Evolutionary conservation across 2,113 vertebrate genomes (phyloP).

Genomic region (Calypte anna): DNA sequence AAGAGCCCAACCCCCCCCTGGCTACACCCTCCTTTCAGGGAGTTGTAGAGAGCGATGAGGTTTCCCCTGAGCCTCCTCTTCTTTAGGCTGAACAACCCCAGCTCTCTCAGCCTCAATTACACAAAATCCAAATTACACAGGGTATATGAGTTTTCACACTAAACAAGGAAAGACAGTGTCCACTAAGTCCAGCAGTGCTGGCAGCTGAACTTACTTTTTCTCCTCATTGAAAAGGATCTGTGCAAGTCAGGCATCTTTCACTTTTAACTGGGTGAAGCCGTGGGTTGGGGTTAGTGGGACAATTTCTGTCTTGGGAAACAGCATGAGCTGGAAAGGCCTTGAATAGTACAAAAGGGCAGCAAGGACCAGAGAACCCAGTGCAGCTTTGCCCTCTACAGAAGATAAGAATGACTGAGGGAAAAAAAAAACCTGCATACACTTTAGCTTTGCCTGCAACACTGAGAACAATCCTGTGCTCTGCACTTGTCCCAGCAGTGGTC

Average conservation of each 20-base stretch:
- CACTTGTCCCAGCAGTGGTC: neutral
- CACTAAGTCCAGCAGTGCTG: neutral
- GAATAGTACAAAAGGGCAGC: neutral
- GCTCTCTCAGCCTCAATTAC: too few relatives aligned
- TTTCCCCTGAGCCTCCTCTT: too few relatives aligned
- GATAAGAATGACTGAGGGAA: neutral
- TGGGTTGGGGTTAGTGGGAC: neutral
- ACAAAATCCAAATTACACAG: neutral
- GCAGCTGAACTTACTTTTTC: neutral
- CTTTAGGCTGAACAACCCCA: too few relatives aligned
- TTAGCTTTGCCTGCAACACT: neutral
- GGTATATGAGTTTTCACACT: neutral
- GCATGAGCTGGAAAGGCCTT: slow-evolving; percentile 1
- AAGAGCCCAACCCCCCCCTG: too few relatives aligned
- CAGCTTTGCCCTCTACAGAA: neutral
- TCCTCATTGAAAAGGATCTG: neutral
- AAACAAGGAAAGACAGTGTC: neutral
- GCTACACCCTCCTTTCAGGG: too few relatives aligned
- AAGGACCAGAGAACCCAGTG: neutral
- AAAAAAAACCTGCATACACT: neutral
- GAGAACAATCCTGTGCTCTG: neutral
- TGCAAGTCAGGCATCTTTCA: neutral
- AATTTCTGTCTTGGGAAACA: neutral
- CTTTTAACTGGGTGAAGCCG: neutral
- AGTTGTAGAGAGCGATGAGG: too few relatives aligned